Evolutionary conservation across 2,797 vertebrate species (phyloP).

Genomic region (Salarias fasciatus): DNA sequence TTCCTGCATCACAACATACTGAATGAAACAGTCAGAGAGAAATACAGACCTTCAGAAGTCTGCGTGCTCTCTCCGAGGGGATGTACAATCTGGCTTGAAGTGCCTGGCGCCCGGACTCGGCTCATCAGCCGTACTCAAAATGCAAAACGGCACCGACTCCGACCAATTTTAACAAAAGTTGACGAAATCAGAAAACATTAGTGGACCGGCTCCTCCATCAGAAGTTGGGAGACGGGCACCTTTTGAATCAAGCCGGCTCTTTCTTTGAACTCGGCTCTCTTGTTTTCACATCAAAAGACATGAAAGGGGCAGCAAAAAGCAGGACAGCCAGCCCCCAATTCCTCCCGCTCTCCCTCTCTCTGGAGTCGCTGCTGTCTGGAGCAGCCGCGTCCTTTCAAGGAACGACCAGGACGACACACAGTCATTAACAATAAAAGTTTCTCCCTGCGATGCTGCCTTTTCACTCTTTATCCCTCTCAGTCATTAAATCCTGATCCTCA

Average conservation of each 20-base stretch:
- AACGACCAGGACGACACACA: conserved; percentile 60
- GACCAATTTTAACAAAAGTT: conserved; percentile 60
- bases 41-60: conserved; percentile 74
- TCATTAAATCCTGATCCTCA: conserved; percentile 71
- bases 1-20: conserved; percentile 78
- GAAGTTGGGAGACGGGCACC: conserved; percentile 66
- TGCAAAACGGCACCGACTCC: conserved; percentile 58
- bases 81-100: conserved; percentile 67
- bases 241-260: conserved; percentile 61
- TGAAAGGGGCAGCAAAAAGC: conserved; percentile 71
- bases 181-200: conserved; percentile 68
- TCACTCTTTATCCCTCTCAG: conserved; percentile 60
- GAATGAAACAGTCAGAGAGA: conserved; percentile 75
- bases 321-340: conserved; percentile 62
- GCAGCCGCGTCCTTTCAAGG: conserved; percentile 69
- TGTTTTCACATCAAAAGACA: conserved; percentile 80
- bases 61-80: conserved; percentile 57
- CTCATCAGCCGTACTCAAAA: conserved; percentile 67
- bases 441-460: conserved; percentile 54
- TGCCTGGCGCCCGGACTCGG: conserved; percentile 54
- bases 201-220: conserved; percentile 50
- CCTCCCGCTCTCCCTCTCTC: conserved; percentile 67
- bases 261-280: conserved; percentile 74
- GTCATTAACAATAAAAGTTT: conserved; percentile 76
- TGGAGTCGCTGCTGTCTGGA: conserved; percentile 62